Evolutionary conservation across 2,797 vertebrate genomes (phyloP), one percentile per base, ranked within the genome.

Genomic region (Coluber constrictor): DNA sequence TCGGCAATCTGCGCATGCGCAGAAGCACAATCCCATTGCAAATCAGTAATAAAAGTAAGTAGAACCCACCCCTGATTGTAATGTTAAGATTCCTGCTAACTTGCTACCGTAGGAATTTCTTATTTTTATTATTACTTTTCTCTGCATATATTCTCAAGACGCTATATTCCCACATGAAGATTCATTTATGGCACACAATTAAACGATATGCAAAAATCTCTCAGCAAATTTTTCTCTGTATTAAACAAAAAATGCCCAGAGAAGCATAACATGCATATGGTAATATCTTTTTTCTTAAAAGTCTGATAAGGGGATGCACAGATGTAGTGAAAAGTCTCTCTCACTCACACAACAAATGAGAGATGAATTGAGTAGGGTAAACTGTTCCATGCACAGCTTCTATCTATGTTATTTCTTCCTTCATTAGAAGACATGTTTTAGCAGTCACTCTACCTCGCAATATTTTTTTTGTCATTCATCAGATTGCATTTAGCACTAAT

Each of bases 341-440:
- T 96, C 96, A 96, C 16, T 91, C 96, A 96, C 97, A 94, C 95
- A 96, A 96, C 92, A 96, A 93, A 96, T 96, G 97, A 98, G 97
- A 94, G 95, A 96, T 95, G 95, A 90, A 47, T 63, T 9, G 94
- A 97, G 97, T 95, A 96, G 97, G 97, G 97, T 97, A 98, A 98
- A 98, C 98, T 98, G 98, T 98, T 97, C 97, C 96, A 98, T 97
- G 97, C 97, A 2, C 93, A 94, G 95, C 96, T 93, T 16, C 88
- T 61, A 25, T 60, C 9, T 29, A 51, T n/a, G 61, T 47, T 56
- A 57, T 6, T 5, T 47, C 56, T 51, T 83, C 63, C n/a, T 89
- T 0, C 29, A 29, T 25, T 56, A 59, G 61, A 56, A 2, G 0
- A 47, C 3, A 59, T 74, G 23, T 79, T 66, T 55, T n/a, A 74